Evolutionary conservation across 2,797 vertebrate genomes (phyloP).

Genomic region (Danio kyathit): DNA sequence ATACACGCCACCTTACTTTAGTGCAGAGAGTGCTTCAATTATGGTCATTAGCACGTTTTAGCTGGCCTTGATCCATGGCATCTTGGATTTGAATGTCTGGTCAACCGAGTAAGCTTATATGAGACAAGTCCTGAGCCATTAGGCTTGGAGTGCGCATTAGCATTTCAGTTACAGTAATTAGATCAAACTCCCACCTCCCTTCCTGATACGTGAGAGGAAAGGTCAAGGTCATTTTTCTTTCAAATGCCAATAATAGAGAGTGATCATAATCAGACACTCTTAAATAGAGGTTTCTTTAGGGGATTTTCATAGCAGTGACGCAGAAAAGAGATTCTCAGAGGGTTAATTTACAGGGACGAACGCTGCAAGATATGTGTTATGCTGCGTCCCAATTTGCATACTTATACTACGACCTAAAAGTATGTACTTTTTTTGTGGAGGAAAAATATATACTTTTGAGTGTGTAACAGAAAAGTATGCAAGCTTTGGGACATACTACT

Average conservation of each 20-base stretch:
- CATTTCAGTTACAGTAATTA: slow-evolving; percentile 33
- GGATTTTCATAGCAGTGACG: no score
- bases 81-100: slow-evolving; percentile 28
- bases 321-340: no score
- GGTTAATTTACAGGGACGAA: no score
- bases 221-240: slow-evolving; percentile 7
- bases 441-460: no score
- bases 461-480: no score
- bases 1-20: slow-evolving; percentile 36
- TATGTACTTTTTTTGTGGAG: no score
- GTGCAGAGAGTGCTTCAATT: slow-evolving; percentile 32
- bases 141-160: slow-evolving; percentile 10
- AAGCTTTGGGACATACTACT: no score
- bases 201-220: neutral
- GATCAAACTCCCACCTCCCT: slow-evolving; percentile 10
- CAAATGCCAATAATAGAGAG: neutral
- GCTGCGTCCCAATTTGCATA: no score
- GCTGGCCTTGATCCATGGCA: slow-evolving; percentile 24
- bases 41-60: slow-evolving; percentile 41
- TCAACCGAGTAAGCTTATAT: slow-evolving; percentile 29
- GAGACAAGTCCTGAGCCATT: slow-evolving; percentile 23
- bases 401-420: no score
- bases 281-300: no score
- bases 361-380: no score
- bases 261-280: no score